Evolutionary conservation across 2,888 invertebrate species (phyloP), one percentile per base, ranked within the genome.

Genomic region (Apomyelois bistriatella): DNA sequence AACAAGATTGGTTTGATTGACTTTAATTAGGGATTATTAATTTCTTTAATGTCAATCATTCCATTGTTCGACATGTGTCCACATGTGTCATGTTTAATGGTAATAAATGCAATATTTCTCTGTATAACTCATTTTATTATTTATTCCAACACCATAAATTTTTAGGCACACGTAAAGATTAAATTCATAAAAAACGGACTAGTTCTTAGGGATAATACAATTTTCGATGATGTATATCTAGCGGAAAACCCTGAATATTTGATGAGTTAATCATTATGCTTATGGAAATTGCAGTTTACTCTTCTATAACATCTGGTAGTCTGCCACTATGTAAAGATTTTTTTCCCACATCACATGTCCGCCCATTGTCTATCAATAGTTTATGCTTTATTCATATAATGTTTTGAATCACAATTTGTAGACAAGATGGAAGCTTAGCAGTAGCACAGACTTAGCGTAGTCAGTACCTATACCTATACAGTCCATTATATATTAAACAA

Each of bases 321-420:
- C 15, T 43, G 46, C 43, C 43, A 30, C 61, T 64, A 68, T 67
- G 40, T 40, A 16, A 65, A 63, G 63, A 59, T 65, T 66, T 72
- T 72, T 74, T 76, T 75, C 76, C 79, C 79, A 79, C 77, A 82
- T 79, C 76, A 72, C 62, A 78, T 79, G 76, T 83, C 84, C 87
- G 86, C 59, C 76, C 73, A 85, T 87, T 85, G 85, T 85, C 65
- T 72, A 65, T 46, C 46, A 46, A n/a, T 0, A 17, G 22, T 41
- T n/a, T 43, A 32, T 46, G 46, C 46, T 13, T 46, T 15, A 46
- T 46, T 46, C 46, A 46, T 32, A 46, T 15, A 46, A 15, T 46
- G 46, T 32, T 46, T 46, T 32, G 32, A 32, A 16, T 46, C 16
- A 30, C 32, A 32, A 32, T 16, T 41, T n/a, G 32, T 46, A 46